Evolutionary conservation across 2,888 invertebrate genomes (phyloP).

Genomic region (Suillia variegata): DNA sequence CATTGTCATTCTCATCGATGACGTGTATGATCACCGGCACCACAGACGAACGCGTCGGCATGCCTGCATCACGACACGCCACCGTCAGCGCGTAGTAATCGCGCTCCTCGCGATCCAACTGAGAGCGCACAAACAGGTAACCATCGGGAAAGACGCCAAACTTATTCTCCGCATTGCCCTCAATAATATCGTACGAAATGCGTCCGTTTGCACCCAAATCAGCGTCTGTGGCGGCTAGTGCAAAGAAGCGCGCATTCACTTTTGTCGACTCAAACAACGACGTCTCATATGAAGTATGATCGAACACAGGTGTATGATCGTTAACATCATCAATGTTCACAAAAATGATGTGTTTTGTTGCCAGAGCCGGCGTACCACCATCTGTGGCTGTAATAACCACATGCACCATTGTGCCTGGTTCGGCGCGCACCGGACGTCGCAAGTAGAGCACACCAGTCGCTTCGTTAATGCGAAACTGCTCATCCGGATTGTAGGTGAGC

Average conservation of each 20-base stretch:
- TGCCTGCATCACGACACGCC: constrained; percentile 80
- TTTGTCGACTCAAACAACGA: constrained; percentile 88
- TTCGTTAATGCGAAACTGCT: constrained; percentile 82
- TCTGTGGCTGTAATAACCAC: constrained; percentile 87
- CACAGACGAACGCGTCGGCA: constrained; percentile 77
- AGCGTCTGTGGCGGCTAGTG: constrained; percentile 85
- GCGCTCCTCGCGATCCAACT: constrained; percentile 85
- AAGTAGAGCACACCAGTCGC: constrained; percentile 89
- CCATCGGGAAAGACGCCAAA: constrained; percentile 97
- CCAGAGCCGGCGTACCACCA: constrained; percentile 75
- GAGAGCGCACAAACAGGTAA: constrained; percentile 82
- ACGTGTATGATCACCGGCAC: constrained; percentile 92
- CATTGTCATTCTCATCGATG: constrained; percentile 95
- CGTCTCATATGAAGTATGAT: constrained; percentile 89
- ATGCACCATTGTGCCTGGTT: constrained; percentile 73
- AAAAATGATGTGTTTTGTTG: constrained; percentile 75
- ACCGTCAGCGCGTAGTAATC: constrained; percentile 91
- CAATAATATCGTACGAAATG: constrained; percentile 80
- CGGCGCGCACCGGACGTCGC: constrained; percentile 76
- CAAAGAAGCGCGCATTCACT: constrained; percentile 89
- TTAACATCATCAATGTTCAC: constrained; percentile 86
- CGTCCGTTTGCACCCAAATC: constrained; percentile 83
- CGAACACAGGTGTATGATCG: constrained; percentile 94
- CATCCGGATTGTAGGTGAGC: constrained; percentile 78
- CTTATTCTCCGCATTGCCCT: constrained; percentile 83